Evolutionary conservation across 2,113 vertebrate species (phyloP), one percentile per base, ranked within the genome.

Genomic region (Dicrurus megarhynchus): DNA sequence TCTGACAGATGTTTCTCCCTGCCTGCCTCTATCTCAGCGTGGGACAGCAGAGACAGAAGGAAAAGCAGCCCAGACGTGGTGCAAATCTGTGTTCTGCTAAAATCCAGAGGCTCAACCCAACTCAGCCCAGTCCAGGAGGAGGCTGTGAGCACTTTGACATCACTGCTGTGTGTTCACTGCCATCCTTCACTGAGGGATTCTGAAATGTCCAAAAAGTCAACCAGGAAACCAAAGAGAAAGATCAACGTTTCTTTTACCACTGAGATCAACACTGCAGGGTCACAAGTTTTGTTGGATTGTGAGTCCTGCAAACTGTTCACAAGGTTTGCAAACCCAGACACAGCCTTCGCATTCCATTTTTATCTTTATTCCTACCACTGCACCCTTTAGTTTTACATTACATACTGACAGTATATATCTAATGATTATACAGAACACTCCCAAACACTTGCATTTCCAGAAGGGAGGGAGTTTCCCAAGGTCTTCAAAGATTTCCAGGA

Each of bases 341-440:
- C 27, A 84, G 21, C 35, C 30, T 67, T 24, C 44, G 9, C 13
- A 56, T n/a, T 68, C 35, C 19, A 7, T 32, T 44, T 35, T 46
- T 56, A 30, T 4, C 33, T 33, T 3, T 5, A 23, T 11, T 70
- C 42, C n/a, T 39, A 26, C 30, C 49, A 20, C 41, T 27, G 37
- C 13, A 14, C 5, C 3, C 18, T 50, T 17, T 4, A 46, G 27
- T 44, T 78, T 50, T 28, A 35, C 4, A 27, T 6, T 3, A 16
- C 3, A 20, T 1, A 5, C 35, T 49, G 30, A 42, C 27, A 52
- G 14, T 6, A 4, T 8, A 1, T 6, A 12, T 15, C 15, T 22
- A 22, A 21, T 26, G 53, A 9, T 20, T 35, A 11, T 14, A 61
- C 17, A 10, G 4, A 87, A 26, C 0, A 0, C 37, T 64, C 61